Evolutionary conservation across 1,140 invertebrate species (phyloP), one percentile per base, ranked within the genome.

Genomic region (Atta cephalotes): DNA sequence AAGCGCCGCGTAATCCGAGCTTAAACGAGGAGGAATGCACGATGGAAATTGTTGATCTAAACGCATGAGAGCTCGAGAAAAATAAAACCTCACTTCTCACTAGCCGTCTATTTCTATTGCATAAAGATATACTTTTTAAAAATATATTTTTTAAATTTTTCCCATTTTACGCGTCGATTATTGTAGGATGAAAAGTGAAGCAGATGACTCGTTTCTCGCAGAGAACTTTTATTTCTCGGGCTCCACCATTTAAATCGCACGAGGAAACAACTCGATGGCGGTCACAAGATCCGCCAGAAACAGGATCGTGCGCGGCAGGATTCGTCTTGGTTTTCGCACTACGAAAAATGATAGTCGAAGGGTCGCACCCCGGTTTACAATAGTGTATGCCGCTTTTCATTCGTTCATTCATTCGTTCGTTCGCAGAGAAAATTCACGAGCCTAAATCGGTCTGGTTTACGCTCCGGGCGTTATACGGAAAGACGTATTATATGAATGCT

Each of bases 341-440:
- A 51, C 62, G 31, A 70, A 71, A 88, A 70, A 70, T 66, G 51
- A 74, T 74, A 62, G 56, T 6, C 53, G 71, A 79, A 77, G 87
- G 60, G 86, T 88, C 80, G 70, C 62, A 71, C 65, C 65, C 77
- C 45, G 56, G 58, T 45, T 21, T n/a, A 89, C 88, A 88, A 86
- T 89, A 80, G 87, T 21, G 25, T 25, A 28, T 56, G 49, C 65
- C 39, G 63, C 49, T 68, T 68, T 60, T 66, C 77, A 79, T 63
- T 45, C 74, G 35, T 63, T 78, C 56, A 39, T 86, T 78, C 79
- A 39, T 80, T 49, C 66, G 66, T 74, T 74, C 80, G 70, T 81
- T 81, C 80, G 21, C 70, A 62, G 58, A 84, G 72, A 76, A 76
- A 74, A 84, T 84, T 51, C 80, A 84, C 28, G 70, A 62, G 70